These are phyloP conservation scores for Brachycybe producta DNA, from an alignment of 2,888 invertebrate species.

Conservation along the genomic window DNA sequence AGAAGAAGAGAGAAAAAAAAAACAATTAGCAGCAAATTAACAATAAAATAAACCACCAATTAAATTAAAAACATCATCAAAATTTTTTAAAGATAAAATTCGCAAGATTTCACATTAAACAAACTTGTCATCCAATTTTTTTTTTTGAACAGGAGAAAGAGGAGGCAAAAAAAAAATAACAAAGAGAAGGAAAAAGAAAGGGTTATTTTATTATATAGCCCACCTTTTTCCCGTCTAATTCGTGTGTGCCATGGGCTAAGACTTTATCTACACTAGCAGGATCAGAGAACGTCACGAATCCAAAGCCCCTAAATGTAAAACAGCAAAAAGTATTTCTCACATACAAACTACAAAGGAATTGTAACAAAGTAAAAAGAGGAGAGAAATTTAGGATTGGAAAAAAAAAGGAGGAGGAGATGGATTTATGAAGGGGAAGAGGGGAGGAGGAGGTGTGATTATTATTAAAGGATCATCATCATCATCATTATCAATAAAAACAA, in stretches of 20 bases:
- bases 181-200: constrained; percentile 7
- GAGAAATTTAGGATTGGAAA: not conserved
- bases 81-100: not conserved
- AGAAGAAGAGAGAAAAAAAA: constrained; percentile 10
- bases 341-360: constrained; percentile 10
- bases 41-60: not conserved
- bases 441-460: too few relatives aligned
- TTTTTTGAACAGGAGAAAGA: not conserved
- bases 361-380: too few relatives aligned
- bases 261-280: constrained; percentile 98
- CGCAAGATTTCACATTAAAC: not conserved
- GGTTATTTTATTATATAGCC: constrained; percentile 9
- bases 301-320: constrained; percentile 77
- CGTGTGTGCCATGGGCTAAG: constrained; percentile 93
- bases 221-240: constrained; percentile 99
- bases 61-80: not conserved
- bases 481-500: too few relatives aligned
- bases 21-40: constrained; percentile 1
- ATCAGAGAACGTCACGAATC: constrained; percentile 99
- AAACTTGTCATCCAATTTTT: constrained; percentile 32
- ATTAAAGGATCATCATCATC: too few relatives aligned
- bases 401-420: too few relatives aligned
- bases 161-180: not conserved
- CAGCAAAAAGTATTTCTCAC: not conserved
- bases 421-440: too few relatives aligned